Conservation (phyloP, 2,113 vertebrate species). For the Elachura formosa region DNA sequence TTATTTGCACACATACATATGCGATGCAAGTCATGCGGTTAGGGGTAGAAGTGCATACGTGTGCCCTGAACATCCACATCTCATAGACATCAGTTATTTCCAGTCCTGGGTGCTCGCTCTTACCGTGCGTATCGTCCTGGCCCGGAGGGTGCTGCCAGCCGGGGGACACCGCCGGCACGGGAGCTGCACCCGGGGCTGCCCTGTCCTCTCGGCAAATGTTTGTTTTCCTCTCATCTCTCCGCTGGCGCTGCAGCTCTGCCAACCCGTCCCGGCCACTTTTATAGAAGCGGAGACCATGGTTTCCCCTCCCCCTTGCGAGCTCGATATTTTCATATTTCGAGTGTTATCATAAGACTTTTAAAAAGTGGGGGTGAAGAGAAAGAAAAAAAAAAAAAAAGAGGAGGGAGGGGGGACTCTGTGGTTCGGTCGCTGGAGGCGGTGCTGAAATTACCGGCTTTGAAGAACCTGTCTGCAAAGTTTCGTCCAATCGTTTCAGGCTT, state of each 20-base stretch:
- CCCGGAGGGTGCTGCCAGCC: not conserved
- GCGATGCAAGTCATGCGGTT: not conserved
- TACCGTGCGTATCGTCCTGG: not conserved
- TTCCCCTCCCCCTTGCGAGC: not conserved
- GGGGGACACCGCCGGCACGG: not conserved
- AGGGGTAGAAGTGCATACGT: not conserved
- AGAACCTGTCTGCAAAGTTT: constrained; percentile 78
- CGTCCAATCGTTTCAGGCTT: constrained; percentile 75
- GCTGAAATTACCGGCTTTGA: constrained; percentile 76
- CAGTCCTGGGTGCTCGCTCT: not conserved
- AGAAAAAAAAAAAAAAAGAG: not conserved
- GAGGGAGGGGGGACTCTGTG: not conserved
- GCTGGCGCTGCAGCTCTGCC: not conserved
- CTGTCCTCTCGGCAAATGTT: constrained; percentile 14
- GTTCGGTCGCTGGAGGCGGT: constrained; percentile 71
- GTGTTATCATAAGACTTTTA: constrained; percentile 63
- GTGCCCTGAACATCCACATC: not conserved
- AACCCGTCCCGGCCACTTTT: not conserved
- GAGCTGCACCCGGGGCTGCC: not conserved
- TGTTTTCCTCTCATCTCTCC: not conserved
- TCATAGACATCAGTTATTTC: not conserved
- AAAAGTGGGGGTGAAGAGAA: not conserved
- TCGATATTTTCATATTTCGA: constrained; percentile 55
- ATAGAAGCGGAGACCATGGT: constrained; percentile 9
- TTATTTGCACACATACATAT: not conserved